Evolutionary conservation across 2,888 invertebrate genomes (phyloP).

Genomic region (Drosophila koepferae): DNA sequence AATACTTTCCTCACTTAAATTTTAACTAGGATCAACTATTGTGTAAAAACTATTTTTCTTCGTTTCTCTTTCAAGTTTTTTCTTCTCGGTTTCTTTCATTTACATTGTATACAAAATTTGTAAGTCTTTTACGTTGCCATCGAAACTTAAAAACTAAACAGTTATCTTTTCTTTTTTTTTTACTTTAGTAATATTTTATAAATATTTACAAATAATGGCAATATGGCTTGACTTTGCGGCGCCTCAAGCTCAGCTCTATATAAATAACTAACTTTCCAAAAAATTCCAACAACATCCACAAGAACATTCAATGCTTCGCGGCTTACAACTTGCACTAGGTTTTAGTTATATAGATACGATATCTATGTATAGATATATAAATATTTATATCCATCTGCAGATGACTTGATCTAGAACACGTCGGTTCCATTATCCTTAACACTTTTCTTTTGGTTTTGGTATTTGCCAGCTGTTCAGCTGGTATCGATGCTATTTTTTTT

Average conservation of each 20-base stretch:
- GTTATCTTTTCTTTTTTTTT: slow-evolving; percentile 23
- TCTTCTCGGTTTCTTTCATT: slow-evolving; percentile 9
- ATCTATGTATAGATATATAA: slow-evolving; percentile 10
- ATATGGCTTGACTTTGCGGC: slow-evolving; percentile 53
- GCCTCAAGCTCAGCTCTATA: slow-evolving; percentile 22
- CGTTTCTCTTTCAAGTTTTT: slow-evolving; percentile 2
- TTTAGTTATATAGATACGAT: slow-evolving; percentile 10
- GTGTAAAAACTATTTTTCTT: slow-evolving; percentile 12
- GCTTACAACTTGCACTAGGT: slow-evolving; percentile 45
- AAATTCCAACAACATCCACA: slow-evolving; percentile 34
- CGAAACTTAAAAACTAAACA: slow-evolving; percentile 43
- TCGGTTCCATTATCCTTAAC: slow-evolving; percentile 12
- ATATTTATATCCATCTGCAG: neutral
- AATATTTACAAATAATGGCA: slow-evolving; percentile 79
- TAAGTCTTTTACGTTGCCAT: slow-evolving; percentile 69
- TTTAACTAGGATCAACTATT: slow-evolving; percentile 28
- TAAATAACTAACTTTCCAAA: slow-evolving; percentile 56
- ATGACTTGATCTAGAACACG: slow-evolving; percentile 16
- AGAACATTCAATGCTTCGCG: slow-evolving; percentile 61
- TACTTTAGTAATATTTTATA: slow-evolving; percentile 56
- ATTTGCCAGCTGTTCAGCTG: slow-evolving; percentile 34
- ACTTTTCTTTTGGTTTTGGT: slow-evolving; percentile 47
- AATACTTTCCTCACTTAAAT: slow-evolving; percentile 41
- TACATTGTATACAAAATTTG: slow-evolving; percentile 50
- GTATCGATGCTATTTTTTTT: slow-evolving; percentile 11